phyloP scores from a whole-genome alignment of 2,113 vertebrate genomes.

The Prionailurus viverrinus region DNA sequence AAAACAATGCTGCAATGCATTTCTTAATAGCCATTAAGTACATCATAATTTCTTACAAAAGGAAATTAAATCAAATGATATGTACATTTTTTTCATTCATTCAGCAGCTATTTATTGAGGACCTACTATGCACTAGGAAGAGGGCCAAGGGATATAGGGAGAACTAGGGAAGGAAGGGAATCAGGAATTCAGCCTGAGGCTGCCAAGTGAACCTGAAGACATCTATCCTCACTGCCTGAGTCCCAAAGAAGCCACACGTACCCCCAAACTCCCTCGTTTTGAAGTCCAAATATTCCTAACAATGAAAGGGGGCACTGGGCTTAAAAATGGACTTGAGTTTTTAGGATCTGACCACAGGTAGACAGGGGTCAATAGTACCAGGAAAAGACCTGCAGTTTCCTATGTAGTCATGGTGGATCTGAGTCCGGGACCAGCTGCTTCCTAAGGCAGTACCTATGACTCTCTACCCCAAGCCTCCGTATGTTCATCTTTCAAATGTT shows the following conservation, averaged over 20 bases:
- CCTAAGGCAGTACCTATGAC: neutral
- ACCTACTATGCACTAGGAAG: constrained; percentile 8
- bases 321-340: neutral
- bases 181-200: neutral
- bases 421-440: neutral
- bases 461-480: neutral
- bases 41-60: constrained; percentile 8
- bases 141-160: neutral
- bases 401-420: neutral
- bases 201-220: neutral
- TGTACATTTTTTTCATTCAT: neutral
- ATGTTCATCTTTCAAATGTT: neutral
- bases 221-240: neutral
- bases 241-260: neutral
- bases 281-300: neutral
- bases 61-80: constrained; percentile 20
- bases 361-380: neutral
- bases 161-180: neutral
- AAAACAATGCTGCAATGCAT: neutral
- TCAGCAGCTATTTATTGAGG: neutral
- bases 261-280: neutral
- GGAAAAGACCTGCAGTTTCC: neutral
- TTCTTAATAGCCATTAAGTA: constrained; percentile 2
- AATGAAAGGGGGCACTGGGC: neutral
- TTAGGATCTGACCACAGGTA: neutral